Base-by-base conservation (phyloP, 2,888 invertebrate genomes). In the Drosophila kanekoi region DNA sequence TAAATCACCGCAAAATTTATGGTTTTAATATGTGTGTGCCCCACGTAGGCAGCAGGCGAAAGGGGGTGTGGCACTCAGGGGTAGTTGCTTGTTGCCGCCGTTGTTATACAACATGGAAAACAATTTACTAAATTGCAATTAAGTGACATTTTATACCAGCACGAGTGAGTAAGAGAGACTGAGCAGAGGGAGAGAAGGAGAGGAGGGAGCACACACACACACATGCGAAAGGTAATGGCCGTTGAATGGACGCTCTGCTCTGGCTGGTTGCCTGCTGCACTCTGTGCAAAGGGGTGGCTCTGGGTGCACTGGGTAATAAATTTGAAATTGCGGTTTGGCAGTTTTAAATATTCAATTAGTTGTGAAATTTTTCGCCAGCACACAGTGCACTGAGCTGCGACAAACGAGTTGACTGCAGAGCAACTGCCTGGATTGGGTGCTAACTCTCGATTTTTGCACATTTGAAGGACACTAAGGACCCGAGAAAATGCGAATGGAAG, bases 1-100 rank as follows among this genome's bases (percentile, higher is more conserved):
- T 91, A 92, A 91, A 91, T 91, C 91, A 91, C 90, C 89, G 87
- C 88, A 91, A 83, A 91, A 92, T 91, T 89, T 91, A 90, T 91
- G 88, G 89, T 82, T 90, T 90, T 89, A 88, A 89, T 86, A 86
- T 79, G 74, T 70, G 60, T 77, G 49, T 47, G 49, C 44, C 18
- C 38, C 51, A 54, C 51, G 40, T 49, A 35, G 51, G 32, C 44
- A 32, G 18, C 32, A 13, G 53, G 43, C 43, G 32, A 2, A 43
- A 8, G 20, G 9, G 4, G 35, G 33, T n/a, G 32, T 20, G 28
- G 56, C 41, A 43, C 62, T 35, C 40, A 63, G 64, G 63, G 63
- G 64, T 57, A 53, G 79, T 44, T 70, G 82, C 87, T 88, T 89
- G 89, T 88, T 86, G 80, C 77, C 88, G 69, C 75, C 75, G 86